Conservation (phyloP, 2,888 invertebrate genomes). For the Acanthosepion pharaonis region DNA sequence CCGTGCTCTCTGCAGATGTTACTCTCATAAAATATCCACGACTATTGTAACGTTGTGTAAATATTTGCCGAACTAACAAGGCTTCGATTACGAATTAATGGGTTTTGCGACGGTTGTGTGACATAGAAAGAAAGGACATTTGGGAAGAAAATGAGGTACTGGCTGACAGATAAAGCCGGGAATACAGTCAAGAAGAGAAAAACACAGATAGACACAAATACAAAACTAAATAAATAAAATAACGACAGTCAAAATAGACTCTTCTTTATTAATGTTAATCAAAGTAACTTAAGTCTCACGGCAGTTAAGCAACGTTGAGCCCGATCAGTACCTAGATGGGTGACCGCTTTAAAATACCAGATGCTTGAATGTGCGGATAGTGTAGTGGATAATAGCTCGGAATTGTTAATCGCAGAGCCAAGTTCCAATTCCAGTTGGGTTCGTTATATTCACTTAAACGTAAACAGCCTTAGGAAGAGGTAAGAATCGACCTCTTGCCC, state of each 20-base stretch:
- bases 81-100: constrained; percentile 33
- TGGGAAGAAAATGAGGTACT: neutral
- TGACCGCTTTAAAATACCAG: too few relatives aligned
- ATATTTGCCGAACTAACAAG: neutral
- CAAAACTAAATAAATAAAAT: neutral
- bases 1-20: neutral
- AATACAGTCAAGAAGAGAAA: neutral
- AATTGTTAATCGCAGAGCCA: too few relatives aligned
- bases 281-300: too few relatives aligned
- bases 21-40: neutral
- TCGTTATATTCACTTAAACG: too few relatives aligned
- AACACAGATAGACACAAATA: neutral
- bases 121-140: neutral
- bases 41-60: neutral
- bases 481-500: too few relatives aligned
- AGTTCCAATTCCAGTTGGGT: too few relatives aligned
- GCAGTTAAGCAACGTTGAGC: too few relatives aligned
- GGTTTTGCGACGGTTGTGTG: neutral
- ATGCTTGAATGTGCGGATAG: too few relatives aligned
- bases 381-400: too few relatives aligned
- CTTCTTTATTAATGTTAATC: neutral
- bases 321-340: too few relatives aligned
- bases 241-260: neutral
- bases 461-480: too few relatives aligned
- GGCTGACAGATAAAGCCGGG: neutral